Evolutionary conservation across 2,888 invertebrate species (phyloP), one percentile per base, ranked within the genome.

Genomic region (Sycophila texana): DNA sequence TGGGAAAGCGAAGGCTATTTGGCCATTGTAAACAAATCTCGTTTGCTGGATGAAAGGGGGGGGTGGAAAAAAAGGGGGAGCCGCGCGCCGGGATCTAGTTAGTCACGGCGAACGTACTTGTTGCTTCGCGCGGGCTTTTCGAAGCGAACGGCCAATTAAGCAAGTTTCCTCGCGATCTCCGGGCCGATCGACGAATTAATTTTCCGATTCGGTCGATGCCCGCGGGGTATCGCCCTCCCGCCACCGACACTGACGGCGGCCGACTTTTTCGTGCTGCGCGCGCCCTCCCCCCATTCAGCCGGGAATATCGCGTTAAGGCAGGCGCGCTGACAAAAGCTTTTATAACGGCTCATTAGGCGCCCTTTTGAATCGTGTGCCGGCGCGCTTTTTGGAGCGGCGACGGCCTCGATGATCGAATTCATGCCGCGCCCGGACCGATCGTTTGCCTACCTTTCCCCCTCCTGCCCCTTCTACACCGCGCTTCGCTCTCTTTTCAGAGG

Each of bases 281-380:
- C 12, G 20, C 53, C 63, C 22, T 47, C 16, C 60, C 12, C 0
- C 4, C 51, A 47, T 57, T 18, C 10, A 22, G 20, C 5, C 47
- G 14, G 14, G 71, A 39, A 39, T 39, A 65, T 70, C 55, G 57
- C 30, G 74, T 57, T 65, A 65, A 66, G 22, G 66, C 53, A 53
- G 30, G 26, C n/a, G 47, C n/a, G 14, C 22, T 12, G 66, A 78
- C 73, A 78, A 73, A 78, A 57, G 58, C 67, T 73, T 78, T 78
- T 73, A 78, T 68, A 73, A 73, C 67, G 67, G 67, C 67, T 78
- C 73, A 73, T 73, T 78, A 78, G 72, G 47, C 47, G 39, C 14
- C 20, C 72, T 72, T 72, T 77, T 66, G 58, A 73, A 67, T 55
- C 10, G 68, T 60, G 57, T 26, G 30, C 60, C 10, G 22, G 55